phyloP scores from a whole-genome alignment of 2,113 vertebrate genomes.

The Embiotoca jacksoni region DNA sequence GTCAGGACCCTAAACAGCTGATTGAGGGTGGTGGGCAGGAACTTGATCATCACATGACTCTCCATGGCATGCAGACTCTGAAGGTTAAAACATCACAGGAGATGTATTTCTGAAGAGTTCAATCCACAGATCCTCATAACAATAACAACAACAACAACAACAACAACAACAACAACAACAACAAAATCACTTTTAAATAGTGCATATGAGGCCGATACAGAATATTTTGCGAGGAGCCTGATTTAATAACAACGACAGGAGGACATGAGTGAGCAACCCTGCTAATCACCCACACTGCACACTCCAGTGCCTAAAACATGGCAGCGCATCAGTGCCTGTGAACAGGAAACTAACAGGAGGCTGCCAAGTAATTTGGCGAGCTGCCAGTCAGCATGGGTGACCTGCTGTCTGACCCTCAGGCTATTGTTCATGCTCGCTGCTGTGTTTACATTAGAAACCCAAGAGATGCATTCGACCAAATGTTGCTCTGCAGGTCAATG shows the following conservation, averaged over 20 bases:
- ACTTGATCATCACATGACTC: slow-evolving; percentile 97
- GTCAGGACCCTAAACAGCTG: slow-evolving; percentile 97
- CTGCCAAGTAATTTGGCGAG: slow-evolving; percentile 63
- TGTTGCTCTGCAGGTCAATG: slow-evolving; percentile 30
- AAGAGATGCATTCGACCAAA: slow-evolving; percentile 41
- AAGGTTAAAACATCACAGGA: slow-evolving; percentile 11
- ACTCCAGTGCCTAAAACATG: slow-evolving; percentile 33
- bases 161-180: too few species aligned
- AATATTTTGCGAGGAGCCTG: slow-evolving; percentile 2
- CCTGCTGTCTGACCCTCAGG: slow-evolving; percentile 56
- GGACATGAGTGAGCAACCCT: slow-evolving; percentile 32
- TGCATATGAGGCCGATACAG: not conserved
- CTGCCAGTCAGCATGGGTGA: slow-evolving; percentile 56
- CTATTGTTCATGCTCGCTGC: slow-evolving; percentile 62
- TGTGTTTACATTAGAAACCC: slow-evolving; percentile 66
- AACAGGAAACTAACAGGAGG: slow-evolving; percentile 41
- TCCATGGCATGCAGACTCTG: slow-evolving; percentile 98
- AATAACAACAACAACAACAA: too few species aligned
- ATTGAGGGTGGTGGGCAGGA: slow-evolving; percentile 96
- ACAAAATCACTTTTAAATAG: not conserved
- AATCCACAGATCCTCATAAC: not conserved
- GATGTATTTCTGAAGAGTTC: not conserved
- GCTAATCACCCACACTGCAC: slow-evolving; percentile 26
- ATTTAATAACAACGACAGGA: slow-evolving; percentile 41
- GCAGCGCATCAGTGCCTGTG: slow-evolving; percentile 15